These are phyloP conservation scores for Antheraea assamensis DNA, from an alignment of 2,888 invertebrate species.

Conservation along the genomic window DNA sequence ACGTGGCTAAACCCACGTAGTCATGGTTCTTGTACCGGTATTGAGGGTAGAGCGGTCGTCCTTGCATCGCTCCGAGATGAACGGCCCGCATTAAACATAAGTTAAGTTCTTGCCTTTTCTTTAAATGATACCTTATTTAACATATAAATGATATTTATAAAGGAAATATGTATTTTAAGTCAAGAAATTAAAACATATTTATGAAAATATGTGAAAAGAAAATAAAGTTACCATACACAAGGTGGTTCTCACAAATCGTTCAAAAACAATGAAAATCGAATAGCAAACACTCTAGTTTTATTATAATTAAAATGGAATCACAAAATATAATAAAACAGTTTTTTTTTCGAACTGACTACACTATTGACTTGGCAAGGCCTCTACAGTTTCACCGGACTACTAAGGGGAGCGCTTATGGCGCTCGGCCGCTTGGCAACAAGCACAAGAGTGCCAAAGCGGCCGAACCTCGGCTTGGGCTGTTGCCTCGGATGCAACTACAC, in stretches of 20 bases:
- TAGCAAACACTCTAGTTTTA: too few species aligned
- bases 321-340: too few species aligned
- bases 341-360: too few species aligned
- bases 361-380: too few species aligned
- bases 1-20: neutral
- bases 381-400: too few species aligned
- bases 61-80: neutral
- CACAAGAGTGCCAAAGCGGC: too few species aligned
- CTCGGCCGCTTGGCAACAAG: too few species aligned
- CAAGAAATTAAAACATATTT: neutral
- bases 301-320: too few species aligned
- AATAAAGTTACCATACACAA: neutral
- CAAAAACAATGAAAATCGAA: too few species aligned
- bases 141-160: neutral
- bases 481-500: too few species aligned
- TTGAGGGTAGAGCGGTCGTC: conserved; percentile 8
- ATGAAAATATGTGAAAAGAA: neutral
- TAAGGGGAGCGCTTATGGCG: too few species aligned
- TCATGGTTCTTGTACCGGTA: neutral
- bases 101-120: neutral
- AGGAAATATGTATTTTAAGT: neutral
- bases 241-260: neutral
- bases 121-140: neutral
- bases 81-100: neutral
- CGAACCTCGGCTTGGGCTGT: too few species aligned